These are phyloP conservation scores for Capreolus pygargus DNA, from an alignment of 2,113 vertebrate genomes.

Conservation along the genomic window DNA sequence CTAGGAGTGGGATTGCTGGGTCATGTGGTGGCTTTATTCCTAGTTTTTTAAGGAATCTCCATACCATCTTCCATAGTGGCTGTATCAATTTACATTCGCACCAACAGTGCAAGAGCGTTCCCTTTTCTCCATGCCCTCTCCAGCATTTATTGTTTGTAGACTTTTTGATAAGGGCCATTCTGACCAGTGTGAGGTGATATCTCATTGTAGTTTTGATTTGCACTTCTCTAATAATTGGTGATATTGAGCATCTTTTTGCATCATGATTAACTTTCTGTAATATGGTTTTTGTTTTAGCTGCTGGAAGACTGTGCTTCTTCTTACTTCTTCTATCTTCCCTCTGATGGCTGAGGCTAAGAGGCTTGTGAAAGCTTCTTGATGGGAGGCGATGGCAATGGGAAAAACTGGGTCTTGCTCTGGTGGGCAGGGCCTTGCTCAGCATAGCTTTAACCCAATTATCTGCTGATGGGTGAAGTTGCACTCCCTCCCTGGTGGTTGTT, in stretches of 20 bases:
- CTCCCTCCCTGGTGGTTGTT: not conserved
- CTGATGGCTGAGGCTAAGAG: not conserved
- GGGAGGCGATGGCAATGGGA: not conserved
- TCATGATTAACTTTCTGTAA: not conserved
- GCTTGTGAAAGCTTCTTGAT: not conserved
- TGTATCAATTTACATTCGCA: not conserved
- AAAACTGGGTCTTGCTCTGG: not conserved
- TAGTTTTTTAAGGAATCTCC: not conserved
- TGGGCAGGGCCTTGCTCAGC: not conserved
- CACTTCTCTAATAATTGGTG: not conserved
- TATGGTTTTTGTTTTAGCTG: not conserved
- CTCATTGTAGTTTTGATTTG: not conserved
- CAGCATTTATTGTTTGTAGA: not conserved
- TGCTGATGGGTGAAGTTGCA: no score
- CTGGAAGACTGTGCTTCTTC: not conserved
- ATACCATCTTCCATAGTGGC: not conserved
- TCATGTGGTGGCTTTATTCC: not conserved
- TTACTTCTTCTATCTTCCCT: not conserved
- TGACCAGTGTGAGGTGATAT: not conserved
- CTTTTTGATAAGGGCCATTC: not conserved
- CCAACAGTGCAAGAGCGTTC: not conserved
- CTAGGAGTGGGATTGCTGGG: not conserved
- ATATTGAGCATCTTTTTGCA: not conserved
- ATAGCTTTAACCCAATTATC: no score
- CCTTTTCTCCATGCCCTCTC: not conserved